A percentile compares a stretch with the other conserved stretches of the same genome.
These are phyloP conservation scores for Sinohyriopsis cumingii DNA, from an alignment of 2,888 invertebrate species.

Conservation along the genomic window DNA sequence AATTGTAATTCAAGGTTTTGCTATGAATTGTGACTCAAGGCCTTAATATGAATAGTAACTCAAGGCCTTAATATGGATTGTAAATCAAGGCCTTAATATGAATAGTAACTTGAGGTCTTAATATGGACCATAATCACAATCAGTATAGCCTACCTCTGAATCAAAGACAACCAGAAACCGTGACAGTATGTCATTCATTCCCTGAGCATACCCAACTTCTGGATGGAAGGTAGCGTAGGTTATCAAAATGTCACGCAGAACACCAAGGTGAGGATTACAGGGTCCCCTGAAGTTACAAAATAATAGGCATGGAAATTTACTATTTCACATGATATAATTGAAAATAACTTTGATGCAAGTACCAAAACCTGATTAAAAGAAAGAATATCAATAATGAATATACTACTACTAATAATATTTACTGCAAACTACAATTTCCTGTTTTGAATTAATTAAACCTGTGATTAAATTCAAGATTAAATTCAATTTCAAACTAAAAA, in stretches of 20 bases:
- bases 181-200: constrained; percentile 71
- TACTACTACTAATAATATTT: too few relatives aligned
- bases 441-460: too few relatives aligned
- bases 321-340: neutral
- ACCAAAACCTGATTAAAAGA: neutral
- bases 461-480: too few relatives aligned
- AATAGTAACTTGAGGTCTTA: too few relatives aligned
- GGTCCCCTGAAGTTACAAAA: constrained; percentile 44
- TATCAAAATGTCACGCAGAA: constrained; percentile 65
- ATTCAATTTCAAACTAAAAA: too few relatives aligned
- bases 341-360: neutral
- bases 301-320: neutral
- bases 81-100: too few relatives aligned
- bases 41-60: too few relatives aligned
- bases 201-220: constrained; percentile 70
- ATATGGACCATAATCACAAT: neutral
- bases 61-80: too few relatives aligned
- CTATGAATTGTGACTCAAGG: too few relatives aligned
- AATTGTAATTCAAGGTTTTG: too few relatives aligned
- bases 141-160: constrained; percentile 61
- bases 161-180: constrained; percentile 68
- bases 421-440: too few relatives aligned
- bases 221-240: constrained; percentile 66
- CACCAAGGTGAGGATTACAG: constrained; percentile 55
- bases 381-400: neutral